A percentile compares a stretch with the other conserved stretches of the same genome.
These are phyloP conservation scores for Parnassius glacialis DNA, from an alignment of 2,888 invertebrate genomes.

Conservation along the genomic window DNA sequence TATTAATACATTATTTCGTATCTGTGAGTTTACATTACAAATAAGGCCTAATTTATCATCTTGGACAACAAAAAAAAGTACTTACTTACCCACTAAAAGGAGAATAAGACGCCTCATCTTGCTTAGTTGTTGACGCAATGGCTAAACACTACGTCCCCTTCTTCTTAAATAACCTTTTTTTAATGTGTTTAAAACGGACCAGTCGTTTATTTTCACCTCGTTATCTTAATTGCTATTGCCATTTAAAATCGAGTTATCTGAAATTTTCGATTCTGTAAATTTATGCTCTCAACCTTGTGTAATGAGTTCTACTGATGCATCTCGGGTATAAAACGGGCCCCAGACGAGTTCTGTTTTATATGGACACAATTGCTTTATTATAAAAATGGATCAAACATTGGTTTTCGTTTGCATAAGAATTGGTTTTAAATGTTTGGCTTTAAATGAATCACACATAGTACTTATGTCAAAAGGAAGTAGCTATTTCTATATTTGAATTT, in stretches of 20 bases:
- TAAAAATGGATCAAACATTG: too few species aligned
- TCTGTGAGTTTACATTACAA: background rate
- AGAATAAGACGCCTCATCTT: constrained; percentile 14
- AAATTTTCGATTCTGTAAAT: background rate
- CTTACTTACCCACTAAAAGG: constrained; percentile 13
- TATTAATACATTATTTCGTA: too few species aligned
- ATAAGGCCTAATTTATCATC: background rate
- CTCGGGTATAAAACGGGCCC: constrained; percentile 5
- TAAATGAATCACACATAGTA: too few species aligned
- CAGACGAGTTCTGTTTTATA: constrained; percentile 6
- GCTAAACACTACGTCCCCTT: background rate
- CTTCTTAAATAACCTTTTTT: constrained; percentile 11
- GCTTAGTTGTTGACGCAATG: background rate
- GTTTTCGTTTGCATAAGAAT: too few species aligned
- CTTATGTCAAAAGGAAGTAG: too few species aligned
- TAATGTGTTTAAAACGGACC: constrained; percentile 3
- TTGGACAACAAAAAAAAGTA: background rate
- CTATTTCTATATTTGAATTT: too few species aligned
- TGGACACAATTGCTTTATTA: background rate
- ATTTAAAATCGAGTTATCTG: constrained; percentile 2
- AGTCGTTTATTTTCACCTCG: constrained; percentile 3
- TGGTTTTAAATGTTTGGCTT: too few species aligned
- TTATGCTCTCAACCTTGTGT: background rate
- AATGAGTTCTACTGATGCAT: background rate
- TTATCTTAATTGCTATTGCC: constrained; percentile 23